Conservation (phyloP, 2,113 vertebrate genomes). For the Eurypyga helias region DNA sequence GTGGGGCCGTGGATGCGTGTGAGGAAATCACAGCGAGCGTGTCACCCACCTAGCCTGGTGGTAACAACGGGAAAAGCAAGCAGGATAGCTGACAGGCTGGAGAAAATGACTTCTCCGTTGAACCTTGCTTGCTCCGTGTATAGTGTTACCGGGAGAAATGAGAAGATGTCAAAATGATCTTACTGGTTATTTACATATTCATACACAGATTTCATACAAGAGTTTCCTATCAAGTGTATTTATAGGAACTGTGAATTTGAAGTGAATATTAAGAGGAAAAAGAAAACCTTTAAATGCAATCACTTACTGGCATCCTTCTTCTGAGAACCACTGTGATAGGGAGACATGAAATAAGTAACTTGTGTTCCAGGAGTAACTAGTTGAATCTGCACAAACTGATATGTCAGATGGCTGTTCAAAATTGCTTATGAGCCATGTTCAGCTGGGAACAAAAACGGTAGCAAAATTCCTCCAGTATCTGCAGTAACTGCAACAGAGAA, state of each 20-base stretch:
- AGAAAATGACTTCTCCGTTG: background rate
- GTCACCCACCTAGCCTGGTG: background rate
- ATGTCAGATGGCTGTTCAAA: background rate
- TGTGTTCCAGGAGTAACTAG: background rate
- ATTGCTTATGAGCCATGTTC: background rate
- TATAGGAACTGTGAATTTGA: background rate
- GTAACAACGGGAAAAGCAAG: background rate
- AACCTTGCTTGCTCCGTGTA: background rate
- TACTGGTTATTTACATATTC: background rate
- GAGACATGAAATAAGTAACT: background rate
- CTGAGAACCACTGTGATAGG: background rate
- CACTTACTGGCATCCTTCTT: background rate
- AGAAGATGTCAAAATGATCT: background rate
- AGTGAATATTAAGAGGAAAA: background rate
- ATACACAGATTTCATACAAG: background rate
- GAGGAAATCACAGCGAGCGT: background rate
- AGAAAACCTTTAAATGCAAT: background rate
- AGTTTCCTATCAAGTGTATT: background rate
- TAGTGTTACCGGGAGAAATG: background rate
- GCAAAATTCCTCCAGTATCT: background rate
- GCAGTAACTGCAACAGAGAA: background rate
- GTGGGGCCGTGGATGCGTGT: background rate
- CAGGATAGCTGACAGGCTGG: background rate
- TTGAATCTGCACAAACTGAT: background rate
- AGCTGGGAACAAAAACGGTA: background rate